Percentiles rank a stretch among this genome's conserved stretches.
These are phyloP conservation scores for Notarius lentiginosus DNA, from an alignment of 2,113 vertebrate genomes.

Conservation along the genomic window DNA sequence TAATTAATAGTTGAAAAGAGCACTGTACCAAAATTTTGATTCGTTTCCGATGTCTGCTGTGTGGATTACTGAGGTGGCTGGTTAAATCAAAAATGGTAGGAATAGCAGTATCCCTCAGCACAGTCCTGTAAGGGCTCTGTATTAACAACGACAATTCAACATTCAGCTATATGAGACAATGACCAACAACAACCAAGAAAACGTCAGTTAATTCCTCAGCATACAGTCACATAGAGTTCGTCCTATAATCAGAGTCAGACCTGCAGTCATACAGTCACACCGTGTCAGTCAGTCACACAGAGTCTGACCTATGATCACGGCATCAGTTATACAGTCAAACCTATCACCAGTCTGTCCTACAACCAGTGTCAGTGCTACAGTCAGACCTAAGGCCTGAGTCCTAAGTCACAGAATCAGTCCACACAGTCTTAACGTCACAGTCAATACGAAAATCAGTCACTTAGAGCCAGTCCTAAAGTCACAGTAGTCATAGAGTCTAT, in stretches of 20 bases:
- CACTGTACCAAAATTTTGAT: conserved; percentile 82
- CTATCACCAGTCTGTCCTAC: conserved; percentile 38
- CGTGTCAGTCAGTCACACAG: not conserved
- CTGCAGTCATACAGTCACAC: not conserved
- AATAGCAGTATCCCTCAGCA: conserved; percentile 92
- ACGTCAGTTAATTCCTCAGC: not conserved
- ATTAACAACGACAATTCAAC: conserved; percentile 42
- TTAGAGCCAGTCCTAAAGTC: conserved; percentile 43
- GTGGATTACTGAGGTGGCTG: conserved; percentile 86
- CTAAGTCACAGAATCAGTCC: too few species aligned
- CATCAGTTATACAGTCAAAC: not conserved
- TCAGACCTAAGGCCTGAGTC: not conserved
- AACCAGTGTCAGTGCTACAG: not conserved
- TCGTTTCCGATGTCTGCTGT: conserved; percentile 88
- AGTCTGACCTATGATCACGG: not conserved
- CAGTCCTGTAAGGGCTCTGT: conserved; percentile 95
- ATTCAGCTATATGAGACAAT: not conserved
- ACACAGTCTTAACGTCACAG: not conserved
- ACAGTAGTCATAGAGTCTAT: not conserved
- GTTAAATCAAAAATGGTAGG: conserved; percentile 73
- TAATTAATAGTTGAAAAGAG: not conserved
- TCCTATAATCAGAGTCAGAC: conserved; percentile 44
- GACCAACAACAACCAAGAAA: not conserved
- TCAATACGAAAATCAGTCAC: not conserved
- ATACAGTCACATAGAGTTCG: conserved; percentile 43